phyloP scores from a whole-genome alignment of 2,888 invertebrate species.

The Syrphus vitripennis region DNA sequence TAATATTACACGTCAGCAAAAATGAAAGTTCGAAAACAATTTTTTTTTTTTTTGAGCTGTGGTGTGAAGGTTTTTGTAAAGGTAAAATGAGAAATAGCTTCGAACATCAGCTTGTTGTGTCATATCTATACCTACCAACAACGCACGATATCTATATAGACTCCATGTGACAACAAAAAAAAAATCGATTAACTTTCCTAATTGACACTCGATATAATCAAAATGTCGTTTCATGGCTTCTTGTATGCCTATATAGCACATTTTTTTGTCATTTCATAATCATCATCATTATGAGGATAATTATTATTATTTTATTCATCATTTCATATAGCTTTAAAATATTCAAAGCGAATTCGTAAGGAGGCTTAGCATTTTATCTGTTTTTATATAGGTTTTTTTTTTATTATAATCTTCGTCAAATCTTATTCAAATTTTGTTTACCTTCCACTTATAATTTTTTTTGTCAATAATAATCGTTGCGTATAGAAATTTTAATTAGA shows the following conservation, averaged over 20 bases:
- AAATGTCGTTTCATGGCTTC: slow-evolving; percentile 36
- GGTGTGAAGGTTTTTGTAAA: not conserved
- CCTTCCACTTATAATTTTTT: too few species aligned
- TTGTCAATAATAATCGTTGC: too few species aligned
- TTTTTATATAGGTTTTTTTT: not conserved
- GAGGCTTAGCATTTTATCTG: not conserved
- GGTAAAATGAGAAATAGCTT: not conserved
- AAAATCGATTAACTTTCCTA: slow-evolving; percentile 37
- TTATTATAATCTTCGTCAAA: not conserved
- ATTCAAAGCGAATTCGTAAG: not conserved
- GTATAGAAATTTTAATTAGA: not conserved
- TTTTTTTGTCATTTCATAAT: not conserved
- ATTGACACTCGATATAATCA: slow-evolving; percentile 44
- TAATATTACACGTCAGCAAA: slow-evolving; percentile 10
- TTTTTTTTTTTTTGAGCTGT: not conserved
- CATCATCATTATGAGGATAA: not conserved
- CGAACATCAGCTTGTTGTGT: not conserved
- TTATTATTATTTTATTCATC: slow-evolving; percentile 5
- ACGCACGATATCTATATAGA: not conserved
- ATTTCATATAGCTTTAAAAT: not conserved
- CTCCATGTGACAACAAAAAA: not conserved
- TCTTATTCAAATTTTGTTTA: not conserved
- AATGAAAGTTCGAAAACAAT: slow-evolving; percentile 1
- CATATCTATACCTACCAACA: not conserved
- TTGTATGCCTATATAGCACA: not conserved